A percentile compares a stretch with the other conserved stretches of the same genome.
Conservation (phyloP, 2,888 invertebrate genomes). For the Esperia sulphurella region DNA sequence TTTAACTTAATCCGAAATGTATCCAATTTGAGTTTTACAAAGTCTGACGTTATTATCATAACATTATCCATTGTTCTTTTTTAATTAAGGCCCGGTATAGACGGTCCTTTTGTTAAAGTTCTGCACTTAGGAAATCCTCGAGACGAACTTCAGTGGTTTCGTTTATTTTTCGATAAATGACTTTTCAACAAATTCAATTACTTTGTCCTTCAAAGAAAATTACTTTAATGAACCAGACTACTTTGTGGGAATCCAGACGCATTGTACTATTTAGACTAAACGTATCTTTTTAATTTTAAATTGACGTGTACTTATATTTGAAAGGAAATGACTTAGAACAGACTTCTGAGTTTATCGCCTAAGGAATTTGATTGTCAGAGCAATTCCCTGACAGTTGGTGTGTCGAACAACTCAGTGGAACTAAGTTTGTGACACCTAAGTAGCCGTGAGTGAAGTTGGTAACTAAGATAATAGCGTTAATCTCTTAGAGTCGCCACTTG, state of each 20-base stretch:
- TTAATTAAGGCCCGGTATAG: constrained; percentile 12
- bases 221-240: constrained; percentile 2
- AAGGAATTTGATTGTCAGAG: not conserved
- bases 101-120: constrained; percentile 10
- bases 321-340: not conserved
- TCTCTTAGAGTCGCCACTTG: constrained; percentile 50
- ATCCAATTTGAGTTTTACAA: constrained; percentile 4
- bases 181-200: constrained; percentile 8
- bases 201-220: constrained; percentile 1
- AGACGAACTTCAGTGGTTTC: constrained; percentile 10
- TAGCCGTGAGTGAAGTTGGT: constrained; percentile 50
- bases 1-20: not conserved
- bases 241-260: not conserved
- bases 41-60: constrained; percentile 9
- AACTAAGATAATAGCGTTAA: constrained; percentile 58
- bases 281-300: not conserved
- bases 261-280: not conserved
- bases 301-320: not conserved
- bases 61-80: constrained; percentile 11
- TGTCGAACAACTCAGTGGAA: constrained; percentile 28
- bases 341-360: not conserved
- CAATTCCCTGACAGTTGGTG: constrained; percentile 8
- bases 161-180: constrained; percentile 12
- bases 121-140: constrained; percentile 11
- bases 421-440: constrained; percentile 43